Conservation (phyloP, 2,797 vertebrate species). For the Danio aesculapii region DNA sequence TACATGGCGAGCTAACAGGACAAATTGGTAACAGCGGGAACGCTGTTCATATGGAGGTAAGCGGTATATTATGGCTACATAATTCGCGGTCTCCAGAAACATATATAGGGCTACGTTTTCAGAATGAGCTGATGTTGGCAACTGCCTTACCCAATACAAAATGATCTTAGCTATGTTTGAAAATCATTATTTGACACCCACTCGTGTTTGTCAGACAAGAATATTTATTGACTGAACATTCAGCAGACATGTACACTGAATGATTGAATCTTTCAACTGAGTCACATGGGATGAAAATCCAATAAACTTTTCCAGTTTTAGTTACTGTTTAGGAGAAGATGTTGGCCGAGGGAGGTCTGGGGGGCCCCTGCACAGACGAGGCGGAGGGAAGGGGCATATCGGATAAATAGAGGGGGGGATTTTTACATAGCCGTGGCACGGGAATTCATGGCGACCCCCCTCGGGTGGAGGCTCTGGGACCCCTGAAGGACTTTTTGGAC, state of each 20-base stretch:
- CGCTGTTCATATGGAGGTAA: too few relatives aligned
- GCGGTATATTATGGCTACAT: too few relatives aligned
- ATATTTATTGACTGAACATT: constrained; percentile 31
- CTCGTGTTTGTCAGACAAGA: background rate
- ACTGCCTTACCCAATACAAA: background rate
- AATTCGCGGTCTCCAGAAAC: too few relatives aligned
- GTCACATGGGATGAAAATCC: too few relatives aligned
- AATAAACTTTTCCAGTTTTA: background rate
- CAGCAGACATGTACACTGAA: background rate
- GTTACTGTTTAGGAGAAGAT: background rate
- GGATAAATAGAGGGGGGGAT: constrained; percentile 61
- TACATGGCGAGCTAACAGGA: too few relatives aligned
- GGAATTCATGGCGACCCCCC: background rate
- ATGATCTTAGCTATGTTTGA: background rate
- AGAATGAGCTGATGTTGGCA: too few relatives aligned
- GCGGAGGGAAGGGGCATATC: constrained; percentile 62
- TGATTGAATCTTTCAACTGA: background rate
- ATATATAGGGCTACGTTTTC: too few relatives aligned
- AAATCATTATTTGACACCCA: background rate
- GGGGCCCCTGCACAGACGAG: background rate
- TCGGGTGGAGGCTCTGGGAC: constrained; percentile 16
- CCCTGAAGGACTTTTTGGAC: constrained; percentile 21
- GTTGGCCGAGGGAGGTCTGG: background rate
- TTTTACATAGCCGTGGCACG: constrained; percentile 58
- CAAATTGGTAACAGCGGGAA: too few relatives aligned